Base-by-base conservation (phyloP, 2,888 invertebrate species). In the Anarsia innoxiella region DNA sequence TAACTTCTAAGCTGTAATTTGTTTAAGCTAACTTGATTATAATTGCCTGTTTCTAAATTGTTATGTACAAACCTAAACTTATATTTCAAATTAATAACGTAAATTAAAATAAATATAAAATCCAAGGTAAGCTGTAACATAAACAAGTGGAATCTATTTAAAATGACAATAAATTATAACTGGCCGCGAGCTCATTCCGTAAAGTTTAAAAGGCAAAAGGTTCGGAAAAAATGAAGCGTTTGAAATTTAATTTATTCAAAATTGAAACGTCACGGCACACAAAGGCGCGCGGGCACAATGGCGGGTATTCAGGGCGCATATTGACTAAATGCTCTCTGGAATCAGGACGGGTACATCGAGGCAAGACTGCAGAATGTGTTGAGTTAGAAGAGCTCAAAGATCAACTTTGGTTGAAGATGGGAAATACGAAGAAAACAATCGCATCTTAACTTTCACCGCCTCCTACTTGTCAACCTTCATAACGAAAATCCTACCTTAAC, bases 221-320 rank as follows among this genome's bases (percentile, higher is more conserved):
- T 53, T 64, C 39, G 61, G 61, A 78, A 82, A 77, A 83, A 83
- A 78, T 70, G 74, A 77, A 79, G 80, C 83, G 82, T 83, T 83
- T 76, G 79, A 84, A 83, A 84, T 84, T 83, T 84, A 84, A 84
- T 83, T 84, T 84, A 83, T 83, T 82, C 83, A 80, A 82, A 83
- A 84, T 84, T 84, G 83, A 83, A 83, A 84, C 83, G 83, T 84
- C 83, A 84, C 73, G 76, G 69, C 67, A 57, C 58, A 82, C 82
- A 80, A 82, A 80, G 75, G 77, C 68, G 60, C 60, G 65, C 63
- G 66, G 55, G 51, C 58, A 82, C 83, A 82, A 82, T 80, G 69
- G 80, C 63, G 63, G n/a, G n/a, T n/a, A n/a, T 61, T 49, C 58
- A 57, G 53, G 49, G 53, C 53, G 49, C 55, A 56, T 50, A 23